Percentiles rank a stretch among this genome's conserved stretches.
Evolutionary conservation across 2,113 vertebrate genomes (phyloP).

Genomic region (Scolopax mira): DNA sequence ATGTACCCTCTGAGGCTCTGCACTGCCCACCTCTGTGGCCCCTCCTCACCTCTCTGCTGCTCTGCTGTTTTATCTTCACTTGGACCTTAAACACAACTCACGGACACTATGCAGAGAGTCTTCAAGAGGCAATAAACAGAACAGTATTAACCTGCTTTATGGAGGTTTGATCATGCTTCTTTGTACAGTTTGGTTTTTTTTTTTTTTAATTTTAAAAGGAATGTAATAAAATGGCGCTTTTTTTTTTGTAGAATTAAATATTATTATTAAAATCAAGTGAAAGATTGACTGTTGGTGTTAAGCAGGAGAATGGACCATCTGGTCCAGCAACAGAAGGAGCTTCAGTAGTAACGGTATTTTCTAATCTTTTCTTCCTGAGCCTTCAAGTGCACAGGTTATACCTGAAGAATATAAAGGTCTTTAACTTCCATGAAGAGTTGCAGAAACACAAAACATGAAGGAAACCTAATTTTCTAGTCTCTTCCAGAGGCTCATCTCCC

Average conservation of each 20-base stretch:
- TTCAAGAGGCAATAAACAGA: conserved; percentile 78
- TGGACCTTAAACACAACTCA: conserved; percentile 72
- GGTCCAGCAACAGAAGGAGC: conserved; percentile 34
- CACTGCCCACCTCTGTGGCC: conserved; percentile 70
- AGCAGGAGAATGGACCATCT: conserved; percentile 42
- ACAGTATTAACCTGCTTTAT: conserved; percentile 76
- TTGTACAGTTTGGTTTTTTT: conserved; percentile 71
- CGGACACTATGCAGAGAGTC: conserved; percentile 76
- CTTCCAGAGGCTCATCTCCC: background rate
- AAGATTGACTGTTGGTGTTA: conserved; percentile 75
- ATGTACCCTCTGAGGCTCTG: conserved; percentile 70
- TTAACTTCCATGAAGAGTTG: background rate
- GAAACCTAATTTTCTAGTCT: background rate
- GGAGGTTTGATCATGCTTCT: conserved; percentile 77
- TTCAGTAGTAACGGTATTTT: conserved; percentile 38
- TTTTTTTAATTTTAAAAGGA: conserved; percentile 65
- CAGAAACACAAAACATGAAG: background rate
- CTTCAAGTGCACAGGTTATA: background rate
- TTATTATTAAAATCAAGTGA: conserved; percentile 76
- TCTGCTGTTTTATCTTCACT: conserved; percentile 72
- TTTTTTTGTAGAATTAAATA: conserved; percentile 76
- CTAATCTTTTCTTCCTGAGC: background rate
- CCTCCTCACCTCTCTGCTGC: conserved; percentile 71
- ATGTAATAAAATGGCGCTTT: conserved; percentile 74
- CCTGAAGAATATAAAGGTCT: background rate